Conservation (phyloP, 2,797 vertebrate species). For the Etheostoma nigrum region DNA sequence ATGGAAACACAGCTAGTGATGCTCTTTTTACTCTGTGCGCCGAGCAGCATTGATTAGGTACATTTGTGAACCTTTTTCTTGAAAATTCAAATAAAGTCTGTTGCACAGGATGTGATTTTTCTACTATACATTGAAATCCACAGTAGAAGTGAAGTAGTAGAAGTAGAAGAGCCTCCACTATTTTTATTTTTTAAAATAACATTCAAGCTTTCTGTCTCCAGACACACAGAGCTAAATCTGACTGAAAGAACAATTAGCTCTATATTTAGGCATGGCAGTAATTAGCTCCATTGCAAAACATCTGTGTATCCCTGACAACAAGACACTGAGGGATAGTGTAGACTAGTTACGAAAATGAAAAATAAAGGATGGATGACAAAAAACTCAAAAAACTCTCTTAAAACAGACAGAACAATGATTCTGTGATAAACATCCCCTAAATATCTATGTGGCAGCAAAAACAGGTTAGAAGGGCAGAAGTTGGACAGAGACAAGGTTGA, state of each 20-base stretch:
- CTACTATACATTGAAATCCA: neutral
- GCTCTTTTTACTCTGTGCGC: neutral
- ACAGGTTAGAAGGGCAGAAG: neutral
- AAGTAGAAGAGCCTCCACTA: neutral
- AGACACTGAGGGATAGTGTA: neutral
- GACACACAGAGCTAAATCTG: constrained; percentile 4
- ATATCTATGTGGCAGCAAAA: neutral
- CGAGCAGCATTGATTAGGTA: neutral
- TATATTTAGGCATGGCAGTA: constrained; percentile 3
- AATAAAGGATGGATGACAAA: no score
- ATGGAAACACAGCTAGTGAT: neutral
- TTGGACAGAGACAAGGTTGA: neutral
- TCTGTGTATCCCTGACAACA: constrained; percentile 3
- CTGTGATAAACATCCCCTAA: neutral
- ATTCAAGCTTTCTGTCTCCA: constrained; percentile 13
- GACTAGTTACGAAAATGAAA: neutral
- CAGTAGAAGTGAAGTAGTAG: neutral
- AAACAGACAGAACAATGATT: neutral
- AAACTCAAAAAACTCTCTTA: neutral
- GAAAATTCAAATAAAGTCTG: neutral
- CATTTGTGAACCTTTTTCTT: neutral
- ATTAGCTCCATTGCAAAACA: constrained; percentile 3
- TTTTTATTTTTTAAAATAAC: neutral
- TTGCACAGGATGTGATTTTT: neutral
- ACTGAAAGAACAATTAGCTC: constrained; percentile 25